These are phyloP conservation scores for Thecocarcelia acutangulata DNA, from an alignment of 2,888 invertebrate genomes.

Conservation along the genomic window DNA sequence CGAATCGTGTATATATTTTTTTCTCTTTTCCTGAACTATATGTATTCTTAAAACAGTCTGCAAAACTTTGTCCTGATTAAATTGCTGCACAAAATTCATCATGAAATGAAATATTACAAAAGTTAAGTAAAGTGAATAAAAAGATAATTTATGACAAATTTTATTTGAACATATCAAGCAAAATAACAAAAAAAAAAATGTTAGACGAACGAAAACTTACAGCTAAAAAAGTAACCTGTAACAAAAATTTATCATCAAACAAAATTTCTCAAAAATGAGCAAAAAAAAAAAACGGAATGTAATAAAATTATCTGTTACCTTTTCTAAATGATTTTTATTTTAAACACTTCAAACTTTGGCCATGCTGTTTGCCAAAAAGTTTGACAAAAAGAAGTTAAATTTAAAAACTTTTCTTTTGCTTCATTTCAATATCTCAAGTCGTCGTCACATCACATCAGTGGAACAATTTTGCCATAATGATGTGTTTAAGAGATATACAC, in stretches of 20 bases:
- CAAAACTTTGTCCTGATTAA: slow-evolving; percentile 56
- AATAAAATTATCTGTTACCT: slow-evolving; percentile 36
- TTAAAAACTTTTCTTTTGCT: slow-evolving; percentile 45
- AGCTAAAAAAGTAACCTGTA: slow-evolving; percentile 32
- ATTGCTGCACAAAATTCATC: slow-evolving; percentile 3
- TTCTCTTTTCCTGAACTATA: too few species aligned
- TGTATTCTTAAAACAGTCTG: too few species aligned
- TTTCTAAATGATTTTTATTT: background rate
- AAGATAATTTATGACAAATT: slow-evolving; percentile 52
- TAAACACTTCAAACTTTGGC: slow-evolving; percentile 48
- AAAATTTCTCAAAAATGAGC: slow-evolving; percentile 43
- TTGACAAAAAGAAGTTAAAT: slow-evolving; percentile 17
- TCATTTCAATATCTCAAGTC: slow-evolving; percentile 32
- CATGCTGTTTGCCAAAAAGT: slow-evolving; percentile 7
- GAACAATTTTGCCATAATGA: slow-evolving; percentile 55
- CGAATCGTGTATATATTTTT: too few species aligned
- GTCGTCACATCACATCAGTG: slow-evolving; percentile 44
- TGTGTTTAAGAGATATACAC: slow-evolving; percentile 61
- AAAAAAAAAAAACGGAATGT: slow-evolving; percentile 4
- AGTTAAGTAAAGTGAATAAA: slow-evolving; percentile 21
- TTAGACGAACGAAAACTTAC: slow-evolving; percentile 18
- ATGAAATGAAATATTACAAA: slow-evolving; percentile 15
- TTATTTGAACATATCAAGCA: slow-evolving; percentile 12
- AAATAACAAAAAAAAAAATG: slow-evolving; percentile 19
- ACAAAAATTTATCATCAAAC: slow-evolving; percentile 53